These are phyloP conservation scores for Drosophila repleta DNA, from an alignment of 1,140 invertebrate species.

Conservation along the genomic window DNA sequence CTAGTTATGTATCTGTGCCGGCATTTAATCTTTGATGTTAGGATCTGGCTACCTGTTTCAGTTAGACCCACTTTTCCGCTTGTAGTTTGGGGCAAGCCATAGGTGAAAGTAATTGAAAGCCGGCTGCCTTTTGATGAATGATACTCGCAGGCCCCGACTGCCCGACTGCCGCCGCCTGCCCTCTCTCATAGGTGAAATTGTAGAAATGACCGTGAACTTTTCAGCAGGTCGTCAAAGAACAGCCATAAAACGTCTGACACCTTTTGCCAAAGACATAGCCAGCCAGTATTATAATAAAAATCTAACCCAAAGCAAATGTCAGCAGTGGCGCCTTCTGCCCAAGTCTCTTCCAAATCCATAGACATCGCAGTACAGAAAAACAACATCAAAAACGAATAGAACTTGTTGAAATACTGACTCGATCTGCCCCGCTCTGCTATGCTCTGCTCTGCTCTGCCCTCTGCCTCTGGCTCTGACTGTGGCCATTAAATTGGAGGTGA, in stretches of 20 bases:
- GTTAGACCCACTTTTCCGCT: not conserved
- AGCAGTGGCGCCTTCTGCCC: slow-evolving; percentile 54
- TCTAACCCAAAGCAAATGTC: slow-evolving; percentile 34
- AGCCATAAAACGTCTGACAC: slow-evolving; percentile 78
- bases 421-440: slow-evolving; percentile 6
- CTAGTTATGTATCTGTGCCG: not conserved
- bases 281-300: slow-evolving; percentile 33
- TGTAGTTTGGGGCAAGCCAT: not conserved
- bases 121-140: slow-evolving; percentile 19
- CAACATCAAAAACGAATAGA: slow-evolving; percentile 62
- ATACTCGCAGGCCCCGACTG: too few species aligned
- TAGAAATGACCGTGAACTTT: slow-evolving; percentile 71
- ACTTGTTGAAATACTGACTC: slow-evolving; percentile 45
- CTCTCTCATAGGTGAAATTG: slow-evolving; percentile 30
- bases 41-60: not conserved
- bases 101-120: slow-evolving; percentile 31
- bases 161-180: not conserved
- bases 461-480: not conserved
- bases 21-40: not conserved
- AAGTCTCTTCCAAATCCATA: slow-evolving; percentile 46
- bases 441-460: not conserved
- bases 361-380: not conserved
- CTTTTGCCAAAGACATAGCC: slow-evolving; percentile 46
- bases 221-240: slow-evolving; percentile 69
- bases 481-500: slow-evolving; percentile 72